These are phyloP conservation scores for Antennarius striatus DNA, from an alignment of 2,113 vertebrate species.

Conservation along the genomic window DNA sequence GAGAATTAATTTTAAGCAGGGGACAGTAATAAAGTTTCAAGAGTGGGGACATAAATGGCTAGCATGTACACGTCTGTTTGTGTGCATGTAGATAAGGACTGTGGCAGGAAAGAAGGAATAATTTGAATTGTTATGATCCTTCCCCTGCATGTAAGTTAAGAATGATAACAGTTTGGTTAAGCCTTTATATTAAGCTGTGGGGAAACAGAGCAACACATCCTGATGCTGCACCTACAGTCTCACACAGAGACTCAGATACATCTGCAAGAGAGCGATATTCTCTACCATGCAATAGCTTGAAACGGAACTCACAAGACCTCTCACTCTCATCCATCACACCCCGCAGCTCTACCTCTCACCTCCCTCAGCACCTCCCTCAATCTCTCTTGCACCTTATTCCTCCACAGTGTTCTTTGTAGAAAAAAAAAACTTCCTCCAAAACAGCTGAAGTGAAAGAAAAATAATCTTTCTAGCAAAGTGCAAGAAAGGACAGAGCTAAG, in stretches of 20 bases:
- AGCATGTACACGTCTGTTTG: no score
- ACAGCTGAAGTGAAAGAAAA: constrained; percentile 33
- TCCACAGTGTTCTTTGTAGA: constrained; percentile 28
- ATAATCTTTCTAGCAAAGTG: constrained; percentile 1
- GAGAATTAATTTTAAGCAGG: constrained; percentile 15
- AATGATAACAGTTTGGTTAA: constrained; percentile 13
- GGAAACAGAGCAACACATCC: constrained; percentile 16
- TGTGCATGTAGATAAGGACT: no score
- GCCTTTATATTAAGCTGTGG: constrained; percentile 12
- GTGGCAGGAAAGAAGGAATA: constrained; percentile 9
- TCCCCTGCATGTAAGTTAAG: constrained; percentile 7
- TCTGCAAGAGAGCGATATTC: constrained; percentile 46
- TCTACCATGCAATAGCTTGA: constrained; percentile 45
- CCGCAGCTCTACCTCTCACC: constrained; percentile 59
- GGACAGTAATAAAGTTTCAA: constrained; percentile 5
- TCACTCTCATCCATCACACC: constrained; percentile 67
- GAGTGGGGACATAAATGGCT: no score
- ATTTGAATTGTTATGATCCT: constrained; percentile 14
- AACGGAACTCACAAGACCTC: constrained; percentile 50
- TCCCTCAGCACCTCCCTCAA: constrained; percentile 36
- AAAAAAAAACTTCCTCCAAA: constrained; percentile 30
- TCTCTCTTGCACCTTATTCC: constrained; percentile 45
- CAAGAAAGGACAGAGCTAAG: constrained; percentile 37
- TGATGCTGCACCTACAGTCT: constrained; percentile 27
- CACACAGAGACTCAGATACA: constrained; percentile 38